Base-by-base conservation (phyloP, 2,113 vertebrate genomes). In the Caloenas nicobarica region DNA sequence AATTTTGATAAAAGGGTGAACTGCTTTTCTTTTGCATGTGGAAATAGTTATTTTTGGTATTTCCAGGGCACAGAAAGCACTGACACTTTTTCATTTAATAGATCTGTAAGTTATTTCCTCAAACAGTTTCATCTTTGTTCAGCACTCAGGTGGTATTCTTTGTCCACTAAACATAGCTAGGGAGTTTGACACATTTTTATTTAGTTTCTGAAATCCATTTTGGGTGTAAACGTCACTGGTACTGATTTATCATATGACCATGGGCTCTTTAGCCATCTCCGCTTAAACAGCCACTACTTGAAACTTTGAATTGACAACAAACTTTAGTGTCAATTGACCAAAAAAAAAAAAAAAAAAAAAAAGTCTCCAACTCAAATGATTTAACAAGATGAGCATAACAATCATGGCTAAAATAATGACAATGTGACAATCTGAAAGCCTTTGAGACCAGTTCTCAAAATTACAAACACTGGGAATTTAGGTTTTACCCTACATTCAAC, bases 161-260 rank as follows among this genome's bases (percentile, higher is more conserved):
- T 88, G 61, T 65, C 42, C 65, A 53, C 23, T 78, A 65, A 81
- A 62, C 50, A 76, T 16, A 78, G 19, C 15, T 36, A 71, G 38
- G n/a, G 21, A 53, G 74, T 81, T 44, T 36, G 38, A 90, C 25
- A 81, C 7, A 40, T 81, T 91, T 86, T 71, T 68, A 33, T 34
- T 38, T 91, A 26, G 28, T 81, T 88, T 86, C 36, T 26, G 23
- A 65, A 85, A 77, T 28, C 22, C 93, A 23, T 2, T 50, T 18
- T 61, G 34, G 5, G 1, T 14, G 7, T 38, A 71, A 28, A 74
- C 1, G 1, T 16, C 73, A 90, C 31, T 7, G 0, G 4, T 57
- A 69, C 7, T n/a, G 31, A 81, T 25, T 84, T 46, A 68, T 23
- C 38, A 31, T 25, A 46, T 3, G 7, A 74, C 44, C 58, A 36